These are phyloP conservation scores for Clarias platycephalus DNA, from an alignment of 2,797 vertebrate species.

Conservation along the genomic window DNA sequence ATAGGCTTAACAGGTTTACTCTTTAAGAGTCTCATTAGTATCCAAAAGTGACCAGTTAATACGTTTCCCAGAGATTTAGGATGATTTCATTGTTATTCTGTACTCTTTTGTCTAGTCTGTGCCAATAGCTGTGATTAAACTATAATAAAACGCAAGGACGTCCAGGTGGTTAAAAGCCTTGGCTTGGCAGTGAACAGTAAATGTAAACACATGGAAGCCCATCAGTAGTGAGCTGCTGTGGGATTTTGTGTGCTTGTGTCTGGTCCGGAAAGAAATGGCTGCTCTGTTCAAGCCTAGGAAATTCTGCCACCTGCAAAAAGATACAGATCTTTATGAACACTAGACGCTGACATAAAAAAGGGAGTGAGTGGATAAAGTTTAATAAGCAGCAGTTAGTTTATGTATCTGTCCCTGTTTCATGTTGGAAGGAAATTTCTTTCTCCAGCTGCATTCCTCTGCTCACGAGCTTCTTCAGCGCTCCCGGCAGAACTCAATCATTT, in stretches of 20 bases:
- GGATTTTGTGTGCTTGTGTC: neutral
- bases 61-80: neutral
- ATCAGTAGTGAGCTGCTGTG: neutral
- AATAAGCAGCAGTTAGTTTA: neutral
- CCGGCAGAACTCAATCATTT: constrained; percentile 23
- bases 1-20: neutral
- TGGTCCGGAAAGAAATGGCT: neutral
- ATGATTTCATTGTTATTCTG: neutral
- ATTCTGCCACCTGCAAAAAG: neutral
- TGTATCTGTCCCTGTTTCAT: neutral
- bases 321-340: neutral
- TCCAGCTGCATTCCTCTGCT: neutral
- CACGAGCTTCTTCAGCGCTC: constrained; percentile 18
- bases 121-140: neutral
- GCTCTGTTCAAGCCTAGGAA: neutral
- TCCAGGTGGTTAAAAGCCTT: neutral
- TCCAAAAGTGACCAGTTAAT: neutral
- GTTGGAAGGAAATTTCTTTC: neutral
- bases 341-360: neutral
- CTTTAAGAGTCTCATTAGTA: neutral
- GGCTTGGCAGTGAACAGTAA: neutral
- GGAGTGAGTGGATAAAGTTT: neutral
- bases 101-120: too few relatives aligned
- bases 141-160: neutral
- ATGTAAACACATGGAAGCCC: constrained; percentile 1